Evolutionary conservation across 2,888 invertebrate genomes (phyloP).

Genomic region (Platycnemis pennipes): DNA sequence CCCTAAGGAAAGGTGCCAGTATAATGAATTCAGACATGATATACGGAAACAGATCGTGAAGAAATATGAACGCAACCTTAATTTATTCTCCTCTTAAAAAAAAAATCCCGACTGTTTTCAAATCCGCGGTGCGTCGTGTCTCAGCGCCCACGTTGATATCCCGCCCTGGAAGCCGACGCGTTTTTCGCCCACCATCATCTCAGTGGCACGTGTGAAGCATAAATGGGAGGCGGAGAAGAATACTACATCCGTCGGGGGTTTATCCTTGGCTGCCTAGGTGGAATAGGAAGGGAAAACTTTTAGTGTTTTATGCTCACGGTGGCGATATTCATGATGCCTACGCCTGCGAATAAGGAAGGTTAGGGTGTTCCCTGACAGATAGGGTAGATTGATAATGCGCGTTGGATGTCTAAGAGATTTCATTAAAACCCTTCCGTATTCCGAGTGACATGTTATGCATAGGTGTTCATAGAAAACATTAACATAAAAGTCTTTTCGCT

Average conservation of each 20-base stretch:
- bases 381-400: neutral
- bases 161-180: neutral
- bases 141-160: neutral
- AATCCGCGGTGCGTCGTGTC: neutral
- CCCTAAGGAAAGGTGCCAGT: neutral
- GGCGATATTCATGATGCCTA: neutral
- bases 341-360: neutral
- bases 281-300: neutral
- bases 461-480: too few species aligned
- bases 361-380: neutral
- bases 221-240: neutral
- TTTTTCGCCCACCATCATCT: neutral
- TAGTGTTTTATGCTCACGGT: neutral
- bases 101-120: neutral
- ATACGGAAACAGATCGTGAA: neutral
- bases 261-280: neutral
- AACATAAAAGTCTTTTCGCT: too few species aligned
- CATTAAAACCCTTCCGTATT: too few species aligned
- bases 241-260: neutral
- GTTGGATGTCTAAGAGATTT: neutral
- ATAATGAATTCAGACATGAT: neutral
- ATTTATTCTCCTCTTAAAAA: neutral
- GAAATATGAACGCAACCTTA: neutral
- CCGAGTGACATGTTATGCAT: too few species aligned
- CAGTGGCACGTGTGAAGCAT: neutral